Evolutionary conservation across 2,888 invertebrate species (phyloP), one percentile per base, ranked within the genome.

Genomic region (Dynastes maya): DNA sequence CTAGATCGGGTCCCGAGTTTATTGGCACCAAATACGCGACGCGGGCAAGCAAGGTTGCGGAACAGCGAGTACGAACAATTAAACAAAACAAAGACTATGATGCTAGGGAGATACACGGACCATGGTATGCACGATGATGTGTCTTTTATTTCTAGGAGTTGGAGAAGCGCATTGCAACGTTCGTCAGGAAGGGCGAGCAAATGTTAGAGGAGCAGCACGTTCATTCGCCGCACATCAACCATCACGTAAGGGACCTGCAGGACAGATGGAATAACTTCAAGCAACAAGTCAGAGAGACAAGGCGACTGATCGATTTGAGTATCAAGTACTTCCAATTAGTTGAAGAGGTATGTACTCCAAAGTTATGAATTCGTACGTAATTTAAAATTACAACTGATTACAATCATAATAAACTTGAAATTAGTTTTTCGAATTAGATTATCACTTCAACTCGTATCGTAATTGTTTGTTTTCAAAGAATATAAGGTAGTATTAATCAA

Each of bases 281-380:
- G 85, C 90, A 90, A 55, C 92, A 93, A 86, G 92, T 95, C 22
- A 90, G 90, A 67, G 92, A 92, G 78, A 93, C 93, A 72, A 91
- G 94, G 82, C 90, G 90, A 78, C 90, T 92, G 68, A 91, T 95
- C 49, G 92, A 95, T 84, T 90, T 93, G 77, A 93, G 93, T 80
- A 92, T 93, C 61, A 91, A 93, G 78, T 96, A 95, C 88, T 95
- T 94, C 87, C 91, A 91, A 82, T 89, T 94, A 61, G 91, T 95
- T 77, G 95, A 96, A 83, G 93, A 95, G 90, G 94, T 94, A 86
- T 13, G 70, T 65, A 32, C 32, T n/a, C 61, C 37, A 37, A 37
- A 5, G 6, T 37, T 1, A 1, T 37, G 22, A 37, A 5, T 37
- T 37, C 11, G 8, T 45, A 45, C 45, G 11, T 8, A 45, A 45